These are phyloP conservation scores for Garra rufa DNA, from an alignment of 2,113 vertebrate genomes.

Conservation along the genomic window DNA sequence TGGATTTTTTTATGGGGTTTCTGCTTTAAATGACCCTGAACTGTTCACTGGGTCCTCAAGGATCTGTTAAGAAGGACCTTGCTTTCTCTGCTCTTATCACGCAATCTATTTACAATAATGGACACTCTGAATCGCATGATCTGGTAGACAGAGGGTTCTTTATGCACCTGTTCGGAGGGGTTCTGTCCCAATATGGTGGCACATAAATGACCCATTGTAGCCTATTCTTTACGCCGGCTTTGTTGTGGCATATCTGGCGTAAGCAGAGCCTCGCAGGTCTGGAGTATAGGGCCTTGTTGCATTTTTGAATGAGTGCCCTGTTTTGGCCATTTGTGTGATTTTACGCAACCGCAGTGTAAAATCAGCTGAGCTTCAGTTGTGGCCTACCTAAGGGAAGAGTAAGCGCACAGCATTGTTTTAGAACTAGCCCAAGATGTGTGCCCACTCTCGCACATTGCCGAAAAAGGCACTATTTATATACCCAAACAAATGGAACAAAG, in stretches of 20 bases:
- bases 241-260: constrained; percentile 64
- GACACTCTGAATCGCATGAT: constrained; percentile 61
- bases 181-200: constrained; percentile 61
- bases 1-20: constrained; percentile 64
- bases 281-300: constrained; percentile 57
- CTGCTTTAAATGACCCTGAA: constrained; percentile 69
- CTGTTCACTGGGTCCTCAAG: constrained; percentile 63
- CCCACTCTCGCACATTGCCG: constrained; percentile 39
- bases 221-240: constrained; percentile 60
- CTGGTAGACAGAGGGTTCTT: constrained; percentile 61
- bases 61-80: constrained; percentile 64
- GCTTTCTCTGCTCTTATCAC: constrained; percentile 64
- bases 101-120: constrained; percentile 61
- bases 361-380: constrained; percentile 62
- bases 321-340: constrained; percentile 64
- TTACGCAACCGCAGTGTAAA: constrained; percentile 62
- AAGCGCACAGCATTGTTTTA: constrained; percentile 43
- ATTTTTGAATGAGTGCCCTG: constrained; percentile 60
- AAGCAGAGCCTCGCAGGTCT: constrained; percentile 63
- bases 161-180: constrained; percentile 51
- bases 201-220: constrained; percentile 69
- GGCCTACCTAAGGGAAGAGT: constrained; percentile 54
- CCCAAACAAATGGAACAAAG: constrained; percentile 76
- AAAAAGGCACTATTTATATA: constrained; percentile 71
- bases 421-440: constrained; percentile 63